Percentiles rank a stretch among this genome's conserved stretches.
Conservation (phyloP, 2,113 vertebrate genomes). For the Ptychochromis oligacanthus region DNA sequence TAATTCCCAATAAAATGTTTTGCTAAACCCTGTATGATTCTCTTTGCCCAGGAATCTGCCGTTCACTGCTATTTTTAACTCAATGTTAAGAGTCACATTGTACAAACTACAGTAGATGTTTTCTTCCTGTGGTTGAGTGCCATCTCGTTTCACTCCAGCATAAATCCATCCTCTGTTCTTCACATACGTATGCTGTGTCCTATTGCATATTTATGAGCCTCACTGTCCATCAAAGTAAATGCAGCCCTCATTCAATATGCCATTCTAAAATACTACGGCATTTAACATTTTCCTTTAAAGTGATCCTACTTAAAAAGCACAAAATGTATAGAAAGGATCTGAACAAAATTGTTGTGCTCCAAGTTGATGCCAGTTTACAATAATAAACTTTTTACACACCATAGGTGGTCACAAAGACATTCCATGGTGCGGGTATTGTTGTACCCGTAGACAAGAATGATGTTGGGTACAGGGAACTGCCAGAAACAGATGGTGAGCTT, state of each 20-base stretch:
- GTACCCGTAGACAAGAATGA: constrained; percentile 95
- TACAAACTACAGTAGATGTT: neutral
- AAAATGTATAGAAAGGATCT: neutral
- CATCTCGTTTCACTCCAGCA: neutral
- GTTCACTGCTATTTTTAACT: neutral
- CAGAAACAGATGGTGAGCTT: constrained; percentile 90
- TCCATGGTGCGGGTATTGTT: constrained; percentile 92
- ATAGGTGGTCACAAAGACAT: constrained; percentile 94
- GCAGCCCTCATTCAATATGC: neutral
- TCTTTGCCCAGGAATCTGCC: neutral
- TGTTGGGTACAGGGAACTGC: constrained; percentile 96
- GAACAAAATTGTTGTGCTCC: neutral
- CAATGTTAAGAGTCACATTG: neutral
- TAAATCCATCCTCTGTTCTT: neutral
- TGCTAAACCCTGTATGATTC: neutral
- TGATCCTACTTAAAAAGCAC: neutral
- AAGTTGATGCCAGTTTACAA: neutral
- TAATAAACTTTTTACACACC: neutral
- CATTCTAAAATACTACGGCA: neutral
- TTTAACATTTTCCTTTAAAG: too few relatives aligned
- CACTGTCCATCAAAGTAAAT: neutral
- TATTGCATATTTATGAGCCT: too few relatives aligned
- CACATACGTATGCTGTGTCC: neutral
- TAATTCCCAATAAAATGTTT: neutral
- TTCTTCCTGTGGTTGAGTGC: neutral